phyloP scores from a whole-genome alignment of 2,797 vertebrate species.

The Thalassophryne amazonica region DNA sequence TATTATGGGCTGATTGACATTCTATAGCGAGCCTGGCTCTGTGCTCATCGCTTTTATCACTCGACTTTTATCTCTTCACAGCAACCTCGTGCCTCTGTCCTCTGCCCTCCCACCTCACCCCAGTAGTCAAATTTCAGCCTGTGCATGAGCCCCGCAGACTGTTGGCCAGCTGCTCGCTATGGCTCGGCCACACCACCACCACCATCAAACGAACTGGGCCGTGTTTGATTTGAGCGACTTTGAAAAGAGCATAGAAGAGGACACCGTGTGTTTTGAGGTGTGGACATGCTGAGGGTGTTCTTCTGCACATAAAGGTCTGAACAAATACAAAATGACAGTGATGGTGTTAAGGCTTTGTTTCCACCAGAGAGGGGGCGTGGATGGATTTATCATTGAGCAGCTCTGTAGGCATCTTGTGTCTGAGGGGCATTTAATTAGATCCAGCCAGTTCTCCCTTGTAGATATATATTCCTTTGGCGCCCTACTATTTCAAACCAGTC shows the following conservation, averaged over 20 bases:
- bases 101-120: constrained; percentile 30
- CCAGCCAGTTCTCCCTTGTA: constrained; percentile 12
- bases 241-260: not conserved
- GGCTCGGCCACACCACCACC: not conserved
- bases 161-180: constrained; percentile 33
- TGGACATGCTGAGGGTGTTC: not conserved
- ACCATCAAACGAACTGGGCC: constrained; percentile 14
- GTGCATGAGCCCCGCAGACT: constrained; percentile 39
- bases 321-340: not conserved
- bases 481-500: constrained; percentile 32
- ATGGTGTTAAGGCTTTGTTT: constrained; percentile 34
- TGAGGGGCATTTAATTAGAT: constrained; percentile 63
- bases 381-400: constrained; percentile 26
- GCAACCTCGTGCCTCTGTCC: constrained; percentile 15
- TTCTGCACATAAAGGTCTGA: not conserved
- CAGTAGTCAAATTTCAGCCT: constrained; percentile 48
- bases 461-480: constrained; percentile 8
- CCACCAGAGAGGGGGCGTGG: constrained; percentile 2
- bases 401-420: constrained; percentile 37
- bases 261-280: not conserved
- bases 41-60: constrained; percentile 60
- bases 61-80: constrained; percentile 56
- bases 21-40: constrained; percentile 41
- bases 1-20: constrained; percentile 62
- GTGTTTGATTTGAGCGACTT: not conserved